Percentiles rank a stretch among this genome's conserved stretches.
Evolutionary conservation across 2,888 invertebrate genomes (phyloP).

Genomic region (Escarpia spicata): DNA sequence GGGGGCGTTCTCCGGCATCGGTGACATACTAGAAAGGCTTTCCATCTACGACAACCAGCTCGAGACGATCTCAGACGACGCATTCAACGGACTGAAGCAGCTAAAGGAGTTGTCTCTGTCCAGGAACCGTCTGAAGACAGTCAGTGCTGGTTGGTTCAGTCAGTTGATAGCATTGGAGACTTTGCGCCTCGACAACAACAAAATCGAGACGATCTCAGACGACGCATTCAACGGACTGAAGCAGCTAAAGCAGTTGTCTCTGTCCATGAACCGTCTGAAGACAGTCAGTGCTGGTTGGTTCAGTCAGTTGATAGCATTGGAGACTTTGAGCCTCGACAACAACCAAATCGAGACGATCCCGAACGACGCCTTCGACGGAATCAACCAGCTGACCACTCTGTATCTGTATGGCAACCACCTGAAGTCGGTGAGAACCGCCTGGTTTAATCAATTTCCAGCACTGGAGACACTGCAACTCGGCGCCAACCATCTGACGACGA

Average conservation of each 20-base stretch:
- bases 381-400: slow-evolving; percentile 36
- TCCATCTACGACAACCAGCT: too few relatives aligned
- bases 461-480: slow-evolving; percentile 39
- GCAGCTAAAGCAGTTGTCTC: too few relatives aligned
- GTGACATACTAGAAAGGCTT: not conserved
- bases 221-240: slow-evolving; percentile 25
- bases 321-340: not conserved
- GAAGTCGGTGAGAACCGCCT: slow-evolving; percentile 28
- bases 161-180: not conserved
- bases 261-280: too few relatives aligned
- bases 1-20: not conserved
- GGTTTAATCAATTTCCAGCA: slow-evolving; percentile 37
- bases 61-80: too few relatives aligned
- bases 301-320: not conserved
- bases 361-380: slow-evolving; percentile 38
- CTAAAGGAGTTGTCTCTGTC: too few relatives aligned
- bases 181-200: slow-evolving; percentile 25
- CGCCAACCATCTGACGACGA: slow-evolving; percentile 35
- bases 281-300: too few relatives aligned
- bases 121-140: too few relatives aligned
- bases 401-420: slow-evolving; percentile 41
- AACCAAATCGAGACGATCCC: slow-evolving; percentile 39
- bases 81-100: too few relatives aligned
- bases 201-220: slow-evolving; percentile 35
- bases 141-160: too few relatives aligned